Evolutionary conservation across 2,113 vertebrate species (phyloP).

Genomic region (Siniperca chuatsi): DNA sequence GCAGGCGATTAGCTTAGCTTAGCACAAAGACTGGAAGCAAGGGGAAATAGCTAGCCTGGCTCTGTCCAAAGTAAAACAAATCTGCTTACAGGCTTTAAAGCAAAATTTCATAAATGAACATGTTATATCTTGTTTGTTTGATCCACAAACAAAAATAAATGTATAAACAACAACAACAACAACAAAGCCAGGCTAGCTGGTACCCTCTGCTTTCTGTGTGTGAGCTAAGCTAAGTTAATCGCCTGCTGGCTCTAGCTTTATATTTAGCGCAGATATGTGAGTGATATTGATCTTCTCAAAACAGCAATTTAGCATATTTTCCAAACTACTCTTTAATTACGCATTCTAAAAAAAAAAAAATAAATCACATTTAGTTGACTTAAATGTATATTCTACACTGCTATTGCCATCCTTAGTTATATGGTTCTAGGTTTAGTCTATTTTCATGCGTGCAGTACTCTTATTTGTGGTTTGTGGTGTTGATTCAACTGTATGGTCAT

Average conservation of each 20-base stretch:
- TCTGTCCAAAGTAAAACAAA: neutral
- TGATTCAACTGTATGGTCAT: neutral
- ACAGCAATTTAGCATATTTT: too few species aligned
- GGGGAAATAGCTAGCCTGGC: too few species aligned
- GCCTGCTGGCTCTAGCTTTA: too few species aligned
- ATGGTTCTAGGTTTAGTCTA: neutral
- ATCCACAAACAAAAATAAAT: neutral
- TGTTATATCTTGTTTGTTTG: neutral
- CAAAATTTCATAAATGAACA: neutral
- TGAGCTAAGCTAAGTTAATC: neutral
- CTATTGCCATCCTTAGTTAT: neutral
- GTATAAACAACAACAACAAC: neutral
- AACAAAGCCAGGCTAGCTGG: neutral
- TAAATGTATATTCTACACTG: neutral
- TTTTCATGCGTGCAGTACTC: neutral
- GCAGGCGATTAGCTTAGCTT: too few species aligned
- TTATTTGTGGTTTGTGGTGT: neutral
- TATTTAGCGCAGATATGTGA: too few species aligned
- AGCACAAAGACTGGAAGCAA: neutral
- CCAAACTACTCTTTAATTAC: too few species aligned
- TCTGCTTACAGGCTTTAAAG: neutral
- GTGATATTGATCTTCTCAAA: too few species aligned
- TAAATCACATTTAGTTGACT: too few species aligned
- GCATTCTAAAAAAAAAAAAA: too few species aligned
- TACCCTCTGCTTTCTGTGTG: neutral